Evolutionary conservation across 2,888 invertebrate genomes (phyloP).

Genomic region (Apamea monoglypha): DNA sequence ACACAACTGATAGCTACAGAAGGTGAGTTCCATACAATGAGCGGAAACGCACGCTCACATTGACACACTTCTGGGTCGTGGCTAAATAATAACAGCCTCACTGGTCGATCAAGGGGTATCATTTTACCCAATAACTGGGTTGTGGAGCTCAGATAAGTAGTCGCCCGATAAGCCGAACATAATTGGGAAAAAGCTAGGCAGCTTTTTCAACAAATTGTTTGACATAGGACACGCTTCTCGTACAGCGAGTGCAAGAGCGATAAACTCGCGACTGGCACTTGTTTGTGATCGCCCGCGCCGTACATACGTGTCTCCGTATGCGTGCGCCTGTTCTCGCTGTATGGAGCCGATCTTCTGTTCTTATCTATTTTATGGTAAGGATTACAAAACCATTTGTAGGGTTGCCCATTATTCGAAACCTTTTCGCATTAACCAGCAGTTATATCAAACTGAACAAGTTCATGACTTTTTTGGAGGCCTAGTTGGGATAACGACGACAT

Average conservation of each 20-base stretch:
- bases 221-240: background rate
- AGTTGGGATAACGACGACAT: background rate
- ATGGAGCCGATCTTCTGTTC: background rate
- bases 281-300: background rate
- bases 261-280: background rate
- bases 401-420: slow-evolving; percentile 45
- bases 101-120: background rate
- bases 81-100: background rate
- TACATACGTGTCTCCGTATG: background rate
- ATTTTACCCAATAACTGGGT: no score
- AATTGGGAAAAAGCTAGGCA: background rate
- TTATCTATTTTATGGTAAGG: slow-evolving; percentile 11
- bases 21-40: background rate
- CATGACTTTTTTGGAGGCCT: slow-evolving; percentile 33
- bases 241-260: background rate
- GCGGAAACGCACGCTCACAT: background rate
- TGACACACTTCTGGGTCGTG: background rate
- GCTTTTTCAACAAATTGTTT: background rate
- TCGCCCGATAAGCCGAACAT: background rate
- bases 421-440: slow-evolving; percentile 47
- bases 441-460: slow-evolving; percentile 40
- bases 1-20: background rate
- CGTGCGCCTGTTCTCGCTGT: background rate
- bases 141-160: background rate
- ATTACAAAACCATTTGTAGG: slow-evolving; percentile 52